These are phyloP conservation scores for Tiliacea citrago DNA, from an alignment of 2,888 invertebrate species.

Conservation along the genomic window DNA sequence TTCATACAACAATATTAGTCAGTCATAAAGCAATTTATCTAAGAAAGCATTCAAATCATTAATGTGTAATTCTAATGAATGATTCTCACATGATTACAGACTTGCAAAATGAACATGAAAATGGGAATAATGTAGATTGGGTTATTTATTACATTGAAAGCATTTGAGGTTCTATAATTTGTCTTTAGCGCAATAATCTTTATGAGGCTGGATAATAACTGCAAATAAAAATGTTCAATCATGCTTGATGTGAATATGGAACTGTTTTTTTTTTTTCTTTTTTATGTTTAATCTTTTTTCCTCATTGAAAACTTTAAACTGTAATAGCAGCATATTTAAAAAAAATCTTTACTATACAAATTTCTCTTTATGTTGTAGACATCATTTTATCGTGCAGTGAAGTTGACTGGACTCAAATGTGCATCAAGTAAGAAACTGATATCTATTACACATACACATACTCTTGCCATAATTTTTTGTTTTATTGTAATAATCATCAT, in stretches of 20 bases:
- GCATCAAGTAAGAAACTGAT: constrained; percentile 82
- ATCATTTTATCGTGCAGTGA: constrained; percentile 80
- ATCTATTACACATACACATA: not conserved
- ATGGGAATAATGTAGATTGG: not conserved
- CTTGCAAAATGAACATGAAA: not conserved
- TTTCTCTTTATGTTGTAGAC: constrained; percentile 73
- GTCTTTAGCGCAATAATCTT: no score
- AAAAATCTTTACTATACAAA: not conserved
- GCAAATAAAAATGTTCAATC: not conserved
- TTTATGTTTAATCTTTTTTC: no score
- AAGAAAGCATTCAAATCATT: not conserved
- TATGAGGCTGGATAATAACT: not conserved
- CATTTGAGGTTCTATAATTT: not conserved
- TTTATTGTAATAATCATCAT: not conserved
- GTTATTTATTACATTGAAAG: not conserved
- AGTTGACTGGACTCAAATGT: constrained; percentile 82
- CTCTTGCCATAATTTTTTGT: not conserved
- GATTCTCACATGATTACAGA: not conserved
- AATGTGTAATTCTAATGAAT: not conserved
- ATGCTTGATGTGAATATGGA: not conserved
- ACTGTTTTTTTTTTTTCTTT: not conserved
- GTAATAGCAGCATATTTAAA: not conserved
- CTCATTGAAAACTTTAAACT: not conserved
- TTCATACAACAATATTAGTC: not conserved
- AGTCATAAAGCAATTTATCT: not conserved